Conservation (phyloP, 2,113 vertebrate species). For the Apistogramma diplotaenia region DNA sequence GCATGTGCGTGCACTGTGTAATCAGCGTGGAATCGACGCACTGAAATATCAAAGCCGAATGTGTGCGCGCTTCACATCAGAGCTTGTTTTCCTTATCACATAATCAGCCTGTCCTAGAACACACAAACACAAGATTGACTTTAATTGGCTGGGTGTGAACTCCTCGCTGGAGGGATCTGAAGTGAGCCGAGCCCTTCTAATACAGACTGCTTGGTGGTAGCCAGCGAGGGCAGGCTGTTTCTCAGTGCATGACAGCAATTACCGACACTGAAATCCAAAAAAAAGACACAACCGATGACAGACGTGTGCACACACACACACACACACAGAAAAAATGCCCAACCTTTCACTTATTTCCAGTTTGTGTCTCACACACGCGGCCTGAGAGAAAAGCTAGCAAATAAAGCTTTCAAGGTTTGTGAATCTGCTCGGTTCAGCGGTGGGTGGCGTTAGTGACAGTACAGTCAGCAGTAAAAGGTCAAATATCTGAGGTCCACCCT, state of each 20-base stretch:
- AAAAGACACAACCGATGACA: neutral
- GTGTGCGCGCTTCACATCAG: neutral
- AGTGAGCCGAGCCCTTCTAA: constrained; percentile 11
- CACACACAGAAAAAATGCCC: neutral
- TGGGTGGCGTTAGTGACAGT: neutral
- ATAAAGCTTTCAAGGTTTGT: neutral
- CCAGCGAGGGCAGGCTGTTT: neutral
- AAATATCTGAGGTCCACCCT: neutral
- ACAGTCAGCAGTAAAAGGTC: neutral
- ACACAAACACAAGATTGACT: constrained; percentile 33
- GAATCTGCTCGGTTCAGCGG: neutral
- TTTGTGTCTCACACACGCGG: neutral
- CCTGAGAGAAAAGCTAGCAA: neutral
- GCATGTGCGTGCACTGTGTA: neutral
- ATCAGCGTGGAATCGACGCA: neutral
- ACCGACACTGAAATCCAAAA: neutral
- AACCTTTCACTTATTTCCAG: neutral
- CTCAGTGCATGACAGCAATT: constrained; percentile 39
- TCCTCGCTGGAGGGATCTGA: constrained; percentile 2
- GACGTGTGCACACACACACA: neutral
- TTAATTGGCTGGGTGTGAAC: constrained; percentile 47
- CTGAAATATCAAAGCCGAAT: constrained; percentile 20
- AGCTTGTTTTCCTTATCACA: constrained; percentile 21
- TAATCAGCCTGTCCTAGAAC: constrained; percentile 48
- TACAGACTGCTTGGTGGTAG: neutral